Evolutionary conservation across 92 coral and sea anemone genomes (phyloP), one percentile per base, ranked within the genome.

Genomic region (Hydrozoanthus gracilis): DNA sequence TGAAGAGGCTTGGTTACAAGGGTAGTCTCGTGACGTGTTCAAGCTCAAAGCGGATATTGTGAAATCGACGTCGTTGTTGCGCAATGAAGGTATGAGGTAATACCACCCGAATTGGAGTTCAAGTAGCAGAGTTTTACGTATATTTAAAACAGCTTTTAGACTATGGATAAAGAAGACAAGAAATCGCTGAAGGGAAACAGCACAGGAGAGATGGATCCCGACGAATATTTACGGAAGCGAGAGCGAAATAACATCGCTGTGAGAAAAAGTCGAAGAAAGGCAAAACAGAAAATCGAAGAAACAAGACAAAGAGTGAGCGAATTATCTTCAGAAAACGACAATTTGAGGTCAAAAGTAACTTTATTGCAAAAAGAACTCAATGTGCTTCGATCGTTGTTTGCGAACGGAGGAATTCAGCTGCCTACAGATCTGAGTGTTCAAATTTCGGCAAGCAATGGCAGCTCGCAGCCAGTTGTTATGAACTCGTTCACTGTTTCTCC

Each of bases 171-270:
- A 44, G 45, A 52, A 27, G 82, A 76, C 44, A 49, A 80, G 10
- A 64, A 65, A 12, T 4, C 51, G 4, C 7, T 60, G 47, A 80
- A 80, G 15, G 18, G 14, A 35, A 62, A 80, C 12, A 48, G 10
- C 20, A 44, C 74, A 6, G 4, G 73, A 8, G 58, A 44, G 7
- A 4, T 47, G 39, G 74, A 80, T 8, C 7, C 74, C 17, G 93
- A 88, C 3, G 98, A 95, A 80, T 96, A 97, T 69, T 69, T 83
- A 10, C 89, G 87, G 62, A 97, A 97, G 87, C 86, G 99, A 66
- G 98, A 94, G 77, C 87, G 99, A 76, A 97, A 97, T 56, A 97
- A 97, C 83, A 90, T 93, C 54, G 99, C 99, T 61, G 99, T 97
- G 13, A 91, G 99, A 54, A 97, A 97, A 83, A 97, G 99, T 89